A percentile compares a stretch with the other conserved stretches of the same genome.
Conservation (phyloP, 2,888 invertebrate genomes). For the Eristalinus aeneus region DNA sequence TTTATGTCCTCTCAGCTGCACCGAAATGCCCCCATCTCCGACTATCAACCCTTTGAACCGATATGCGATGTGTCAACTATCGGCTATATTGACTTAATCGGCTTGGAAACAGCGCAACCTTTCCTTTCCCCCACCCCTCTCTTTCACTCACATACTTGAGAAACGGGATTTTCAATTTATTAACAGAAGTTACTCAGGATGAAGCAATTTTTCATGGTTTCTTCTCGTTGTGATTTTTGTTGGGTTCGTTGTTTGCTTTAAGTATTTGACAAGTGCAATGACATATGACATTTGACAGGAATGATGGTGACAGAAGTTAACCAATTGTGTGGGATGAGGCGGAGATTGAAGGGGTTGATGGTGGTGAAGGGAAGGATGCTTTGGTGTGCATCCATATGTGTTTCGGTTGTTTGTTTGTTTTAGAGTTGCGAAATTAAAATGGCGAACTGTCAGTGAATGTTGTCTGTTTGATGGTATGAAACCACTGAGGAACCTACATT, state of each 20-base stretch:
- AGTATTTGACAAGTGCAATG: conserved; percentile 58
- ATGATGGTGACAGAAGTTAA: conserved; percentile 28
- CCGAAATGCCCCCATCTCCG: conserved; percentile 11
- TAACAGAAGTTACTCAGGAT: conserved; percentile 49
- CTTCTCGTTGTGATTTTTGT: background rate
- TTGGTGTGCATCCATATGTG: background rate
- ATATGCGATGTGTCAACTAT: conserved; percentile 49
- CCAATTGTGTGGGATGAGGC: background rate
- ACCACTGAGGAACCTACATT: background rate
- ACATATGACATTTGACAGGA: conserved; percentile 35
- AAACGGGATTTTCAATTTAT: conserved; percentile 48
- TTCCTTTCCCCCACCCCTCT: conserved; percentile 35
- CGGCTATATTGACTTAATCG: conserved; percentile 58
- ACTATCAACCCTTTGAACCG: conserved; percentile 27
- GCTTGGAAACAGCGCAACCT: conserved; percentile 13
- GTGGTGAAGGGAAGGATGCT: background rate
- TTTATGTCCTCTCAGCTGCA: conserved; percentile 67
- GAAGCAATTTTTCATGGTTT: conserved; percentile 68
- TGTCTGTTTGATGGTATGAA: background rate
- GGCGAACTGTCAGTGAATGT: background rate
- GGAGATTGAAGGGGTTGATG: background rate
- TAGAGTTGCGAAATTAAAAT: background rate
- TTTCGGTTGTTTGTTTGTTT: background rate
- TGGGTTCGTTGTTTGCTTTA: background rate
- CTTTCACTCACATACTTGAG: conserved; percentile 19